Evolutionary conservation across 1,140 invertebrate species (phyloP).

Genomic region (Tetramorium alpestre): DNA sequence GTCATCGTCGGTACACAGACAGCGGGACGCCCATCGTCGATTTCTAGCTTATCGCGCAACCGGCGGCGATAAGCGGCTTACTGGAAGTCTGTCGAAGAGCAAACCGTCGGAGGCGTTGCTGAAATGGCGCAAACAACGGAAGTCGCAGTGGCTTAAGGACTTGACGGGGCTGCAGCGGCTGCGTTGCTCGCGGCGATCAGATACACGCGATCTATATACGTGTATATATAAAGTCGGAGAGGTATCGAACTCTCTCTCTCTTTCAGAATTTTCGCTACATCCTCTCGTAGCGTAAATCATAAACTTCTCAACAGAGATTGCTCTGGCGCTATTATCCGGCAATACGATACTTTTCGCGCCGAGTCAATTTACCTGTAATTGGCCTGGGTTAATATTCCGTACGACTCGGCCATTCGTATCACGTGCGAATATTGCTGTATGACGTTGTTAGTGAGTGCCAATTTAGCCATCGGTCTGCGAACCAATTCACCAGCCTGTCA

Average conservation of each 20-base stretch:
- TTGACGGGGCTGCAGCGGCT: neutral
- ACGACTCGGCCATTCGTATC: slow-evolving; percentile 8
- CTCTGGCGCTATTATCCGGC: neutral
- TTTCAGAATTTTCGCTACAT: neutral
- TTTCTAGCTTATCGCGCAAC: slow-evolving; percentile 64
- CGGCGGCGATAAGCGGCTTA: slow-evolving; percentile 69
- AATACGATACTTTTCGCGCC: neutral
- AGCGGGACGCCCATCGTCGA: slow-evolving; percentile 36
- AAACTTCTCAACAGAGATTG: neutral
- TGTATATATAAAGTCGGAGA: neutral
- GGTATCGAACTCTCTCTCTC: neutral
- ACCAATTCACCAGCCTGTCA: slow-evolving; percentile 48
- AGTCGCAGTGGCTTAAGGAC: slow-evolving; percentile 32
- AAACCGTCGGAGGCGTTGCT: slow-evolving; percentile 51
- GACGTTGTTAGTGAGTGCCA: slow-evolving; percentile 55
- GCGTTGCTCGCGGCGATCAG: neutral
- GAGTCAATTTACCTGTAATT: slow-evolving; percentile 12
- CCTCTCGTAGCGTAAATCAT: neutral
- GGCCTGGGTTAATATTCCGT: neutral
- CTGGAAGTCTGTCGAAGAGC: slow-evolving; percentile 52
- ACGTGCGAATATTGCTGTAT: slow-evolving; percentile 43
- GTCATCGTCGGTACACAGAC: slow-evolving; percentile 51
- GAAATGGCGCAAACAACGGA: slow-evolving; percentile 60
- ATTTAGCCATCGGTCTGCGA: slow-evolving; percentile 48
- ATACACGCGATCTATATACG: neutral